Base-by-base conservation (phyloP, 2,888 invertebrate genomes). In the Mimumesa dahlbomi region DNA sequence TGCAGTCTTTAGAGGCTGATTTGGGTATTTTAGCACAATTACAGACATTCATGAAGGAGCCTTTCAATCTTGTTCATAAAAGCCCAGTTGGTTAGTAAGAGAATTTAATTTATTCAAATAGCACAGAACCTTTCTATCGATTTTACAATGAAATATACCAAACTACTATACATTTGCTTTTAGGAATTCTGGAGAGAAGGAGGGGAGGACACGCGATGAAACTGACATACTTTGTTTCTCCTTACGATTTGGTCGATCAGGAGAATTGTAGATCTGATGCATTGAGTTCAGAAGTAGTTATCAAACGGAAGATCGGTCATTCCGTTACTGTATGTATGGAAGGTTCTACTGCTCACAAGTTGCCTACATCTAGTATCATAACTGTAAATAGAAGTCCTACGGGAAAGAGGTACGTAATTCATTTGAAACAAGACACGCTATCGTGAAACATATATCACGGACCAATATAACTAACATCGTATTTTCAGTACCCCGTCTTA, bases 1-100 rank as follows among this genome's bases (percentile, higher is more conserved):
- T 98, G 53, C 96, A 97, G 87, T 96, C 97, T 29, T 91, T 98
- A 82, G 98, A 98, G 91, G 93, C 95, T 18, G 98, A 98, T 90
- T 91, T 98, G 62, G 94, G 93, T 77, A 94, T 94, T 50, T 89
- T 98, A 74, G 94, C 95, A 36, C 95, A 96, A 82, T 89, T 95
- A 29, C 95, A 96, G 85, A 93, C 93, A 58, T 93, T 93, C 81
- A 93, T 95, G 87, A 93, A 94, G 88, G 93, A 94, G 73, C 92
- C 93, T 0, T 92, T 93, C 80, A 93, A 93, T 87, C 92, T 96
- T 67, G 93, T 98, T 38, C 95, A 96, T 84, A 96, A 96, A 87
- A 96, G 97, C 71, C 94, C 96, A 25, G 95, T 98, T 77, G 98
- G 98, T 31, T 93, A 83, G 88, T 62, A 31, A 1, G 22, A 43